phyloP scores from a whole-genome alignment of 2,113 vertebrate species.

The Nanorana parkeri region DNA sequence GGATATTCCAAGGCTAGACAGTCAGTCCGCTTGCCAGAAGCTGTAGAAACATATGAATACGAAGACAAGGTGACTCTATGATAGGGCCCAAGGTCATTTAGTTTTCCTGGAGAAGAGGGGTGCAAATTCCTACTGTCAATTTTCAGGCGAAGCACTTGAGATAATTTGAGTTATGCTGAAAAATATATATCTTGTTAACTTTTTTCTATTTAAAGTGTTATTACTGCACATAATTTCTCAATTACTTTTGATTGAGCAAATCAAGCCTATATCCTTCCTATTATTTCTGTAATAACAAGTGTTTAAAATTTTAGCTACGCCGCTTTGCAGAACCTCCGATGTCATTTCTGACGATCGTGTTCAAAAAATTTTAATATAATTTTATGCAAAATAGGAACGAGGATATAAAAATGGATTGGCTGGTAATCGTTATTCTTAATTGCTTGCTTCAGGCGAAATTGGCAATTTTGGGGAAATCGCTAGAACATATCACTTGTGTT shows the following conservation, averaged over 20 bases:
- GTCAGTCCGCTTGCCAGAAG: not conserved
- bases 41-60: not conserved
- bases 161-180: not conserved
- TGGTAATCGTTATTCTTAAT: slow-evolving; percentile 55
- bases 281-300: slow-evolving; percentile 39
- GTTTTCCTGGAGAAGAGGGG: not conserved
- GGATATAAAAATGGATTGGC: slow-evolving; percentile 51
- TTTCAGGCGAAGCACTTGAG: not conserved
- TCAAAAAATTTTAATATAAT: slow-evolving; percentile 50
- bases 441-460: slow-evolving; percentile 53
- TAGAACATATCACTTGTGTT: slow-evolving; percentile 40
- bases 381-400: slow-evolving; percentile 43
- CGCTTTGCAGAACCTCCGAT: not conserved
- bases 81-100: slow-evolving; percentile 7
- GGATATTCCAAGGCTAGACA: not conserved
- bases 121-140: not conserved
- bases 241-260: slow-evolving; percentile 18
- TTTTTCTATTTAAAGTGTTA: slow-evolving; percentile 6
- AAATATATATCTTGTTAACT: not conserved
- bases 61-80: not conserved
- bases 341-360: slow-evolving; percentile 4
- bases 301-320: slow-evolving; percentile 12
- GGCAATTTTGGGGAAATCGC: slow-evolving; percentile 48
- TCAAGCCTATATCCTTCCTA: slow-evolving; percentile 15
- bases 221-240: slow-evolving; percentile 2